Percentiles rank a stretch among this genome's conserved stretches.
Conservation (phyloP, 2,113 vertebrate genomes). For the Leucoraja erinaceus region DNA sequence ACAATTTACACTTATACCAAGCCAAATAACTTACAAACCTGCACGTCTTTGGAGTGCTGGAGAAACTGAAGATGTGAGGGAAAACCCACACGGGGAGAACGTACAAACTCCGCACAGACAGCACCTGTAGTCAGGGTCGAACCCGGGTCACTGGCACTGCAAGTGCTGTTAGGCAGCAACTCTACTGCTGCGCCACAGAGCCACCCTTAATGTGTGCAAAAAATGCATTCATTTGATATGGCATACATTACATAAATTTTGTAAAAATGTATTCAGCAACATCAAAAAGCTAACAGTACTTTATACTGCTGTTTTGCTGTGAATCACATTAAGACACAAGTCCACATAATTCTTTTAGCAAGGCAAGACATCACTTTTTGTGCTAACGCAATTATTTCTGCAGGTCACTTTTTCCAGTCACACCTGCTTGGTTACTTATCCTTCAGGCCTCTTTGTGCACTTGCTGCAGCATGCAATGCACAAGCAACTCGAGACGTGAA, state of each 20-base stretch:
- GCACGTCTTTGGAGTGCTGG: too few relatives aligned
- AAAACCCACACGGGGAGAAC: too few relatives aligned
- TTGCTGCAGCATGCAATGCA: conserved; percentile 25
- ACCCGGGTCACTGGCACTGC: too few relatives aligned
- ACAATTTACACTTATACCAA: too few relatives aligned
- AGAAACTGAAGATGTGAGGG: too few relatives aligned
- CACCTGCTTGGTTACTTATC: conserved; percentile 36
- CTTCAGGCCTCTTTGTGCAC: conserved; percentile 20
- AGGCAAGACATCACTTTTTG: not conserved
- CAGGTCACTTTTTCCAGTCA: conserved; percentile 32
- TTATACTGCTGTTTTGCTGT: not conserved
- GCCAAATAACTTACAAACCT: too few relatives aligned
- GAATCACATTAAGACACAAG: not conserved
- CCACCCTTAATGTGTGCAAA: not conserved
- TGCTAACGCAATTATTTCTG: not conserved
- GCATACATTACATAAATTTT: not conserved
- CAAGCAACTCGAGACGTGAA: conserved; percentile 27
- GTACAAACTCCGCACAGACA: too few relatives aligned
- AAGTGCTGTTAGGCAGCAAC: too few relatives aligned
- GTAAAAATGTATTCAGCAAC: not conserved
- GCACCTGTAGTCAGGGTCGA: too few relatives aligned
- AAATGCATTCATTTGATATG: not conserved
- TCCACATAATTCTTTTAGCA: not conserved
- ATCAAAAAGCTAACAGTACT: not conserved
- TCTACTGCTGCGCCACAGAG: too few relatives aligned